Evolutionary conservation across 2,113 vertebrate species (phyloP), one percentile per base, ranked within the genome.

Genomic region (Hippocampus abdominalis): DNA sequence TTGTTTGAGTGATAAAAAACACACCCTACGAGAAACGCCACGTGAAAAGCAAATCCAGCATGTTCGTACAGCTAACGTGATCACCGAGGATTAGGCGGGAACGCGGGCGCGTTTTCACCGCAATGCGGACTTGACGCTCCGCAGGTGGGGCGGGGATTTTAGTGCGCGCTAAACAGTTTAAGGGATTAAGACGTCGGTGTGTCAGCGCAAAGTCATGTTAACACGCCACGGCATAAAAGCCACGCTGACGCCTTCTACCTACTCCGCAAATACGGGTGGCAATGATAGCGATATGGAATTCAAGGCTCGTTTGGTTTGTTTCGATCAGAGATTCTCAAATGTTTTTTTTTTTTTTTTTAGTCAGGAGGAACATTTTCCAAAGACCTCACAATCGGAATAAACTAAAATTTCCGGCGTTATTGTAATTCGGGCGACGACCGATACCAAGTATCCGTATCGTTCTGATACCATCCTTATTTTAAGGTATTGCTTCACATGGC

Each of bases 21-120:
- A 8, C 4, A 27, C 23, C 1, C 27, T 29, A 29, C 13, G 42
- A 39, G 2, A n/a, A 59, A 63, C 60, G 18, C 1, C 9, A 4
- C 15, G 56, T 29, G 25, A 59, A 40, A 64, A 42, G 39, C 39
- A n/a, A 64, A 64, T 44, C 40, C 44, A 6, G 0, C 62, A 9
- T 10, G 39, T 64, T 91, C 90, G 89, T 91, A 90, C 90, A 64
- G 81, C 83, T 91, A 90, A 88, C 73, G 87, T 92, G 90, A 93
- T 92, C 79, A 94, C 61, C 71, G 82, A 84, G 86, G 90, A 93
- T 94, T 94, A 92, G 74, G 71, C 64, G 56, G 78, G 87, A 91
- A 91, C n/a, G 15, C 27, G 8, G 27, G 13, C 57, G 13, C 13
- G 39, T 6, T 44, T 15, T 36, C 0, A 23, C n/a, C 32, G 57